Percentiles rank a stretch among this genome's conserved stretches.
phyloP scores from a whole-genome alignment of 2,113 vertebrate species.

The Xenopus borealis region DNA sequence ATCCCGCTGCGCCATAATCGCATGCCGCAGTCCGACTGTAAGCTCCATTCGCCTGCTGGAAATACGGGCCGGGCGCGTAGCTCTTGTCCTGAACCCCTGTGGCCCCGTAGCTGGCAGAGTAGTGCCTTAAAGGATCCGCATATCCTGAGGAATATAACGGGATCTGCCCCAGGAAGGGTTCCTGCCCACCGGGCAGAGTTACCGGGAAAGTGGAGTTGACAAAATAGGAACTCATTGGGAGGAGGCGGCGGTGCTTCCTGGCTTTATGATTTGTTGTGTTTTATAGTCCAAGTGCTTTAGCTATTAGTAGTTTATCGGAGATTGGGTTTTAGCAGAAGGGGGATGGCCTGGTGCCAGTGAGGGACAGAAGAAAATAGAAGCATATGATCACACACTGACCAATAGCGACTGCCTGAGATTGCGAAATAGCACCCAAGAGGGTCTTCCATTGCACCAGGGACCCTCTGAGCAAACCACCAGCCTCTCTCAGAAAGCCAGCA shows the following conservation, averaged over 20 bases:
- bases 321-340: conserved; percentile 99
- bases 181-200: conserved; percentile 96
- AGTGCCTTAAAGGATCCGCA: conserved; percentile 93
- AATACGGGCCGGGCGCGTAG: conserved; percentile 81
- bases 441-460: conserved; percentile 87
- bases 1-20: conserved; percentile 82
- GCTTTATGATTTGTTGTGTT: conserved; percentile 99
- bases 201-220: conserved; percentile 99
- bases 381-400: conserved; percentile 97
- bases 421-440: conserved; percentile 93
- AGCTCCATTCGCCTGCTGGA: conserved; percentile 82
- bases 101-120: conserved; percentile 84
- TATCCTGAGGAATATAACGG: conserved; percentile 96
- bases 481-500: conserved; percentile 52
- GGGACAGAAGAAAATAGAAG: conserved; percentile 96
- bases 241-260: conserved; percentile 76
- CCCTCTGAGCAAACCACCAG: conserved; percentile 72
- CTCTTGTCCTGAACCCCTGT: conserved; percentile 87
- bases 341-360: conserved; percentile 97
- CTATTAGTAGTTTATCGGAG: conserved; percentile 99
- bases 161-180: conserved; percentile 96
- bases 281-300: conserved; percentile 99
- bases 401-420: conserved; percentile 90
- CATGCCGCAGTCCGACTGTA: conserved; percentile 83
- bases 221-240: conserved; percentile 98